Percentiles rank a stretch among this genome's conserved stretches.
Conservation (phyloP, 2,113 vertebrate species). For the Sterna hirundo region DNA sequence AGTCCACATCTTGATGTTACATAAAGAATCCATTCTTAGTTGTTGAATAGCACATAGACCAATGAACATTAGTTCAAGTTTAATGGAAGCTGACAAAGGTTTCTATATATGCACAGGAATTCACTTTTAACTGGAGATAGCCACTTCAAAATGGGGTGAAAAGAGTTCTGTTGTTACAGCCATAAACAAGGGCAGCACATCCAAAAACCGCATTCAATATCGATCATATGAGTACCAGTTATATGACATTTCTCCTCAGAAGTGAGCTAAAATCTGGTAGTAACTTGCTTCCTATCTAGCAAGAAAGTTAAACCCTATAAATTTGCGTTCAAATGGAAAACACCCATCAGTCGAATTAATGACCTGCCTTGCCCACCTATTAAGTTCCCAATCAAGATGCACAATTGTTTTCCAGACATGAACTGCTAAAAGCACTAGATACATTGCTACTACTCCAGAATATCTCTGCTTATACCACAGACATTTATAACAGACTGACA, state of each 20-base stretch:
- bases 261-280: not conserved
- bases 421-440: not conserved
- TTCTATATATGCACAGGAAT: not conserved
- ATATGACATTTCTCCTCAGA: not conserved
- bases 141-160: not conserved
- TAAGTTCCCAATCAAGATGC: not conserved
- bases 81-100: not conserved
- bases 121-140: not conserved
- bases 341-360: not conserved
- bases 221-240: not conserved
- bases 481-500: rapidly evolving
- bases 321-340: not conserved
- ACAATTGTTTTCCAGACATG: not conserved
- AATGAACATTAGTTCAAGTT: not conserved
- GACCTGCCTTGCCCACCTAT: not conserved
- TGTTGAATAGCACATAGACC: not conserved
- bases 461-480: rapidly evolving
- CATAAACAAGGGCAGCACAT: not conserved
- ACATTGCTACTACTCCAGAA: not conserved
- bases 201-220: not conserved
- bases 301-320: not conserved
- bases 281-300: not conserved
- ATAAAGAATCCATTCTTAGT: not conserved
- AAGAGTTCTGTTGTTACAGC: not conserved
- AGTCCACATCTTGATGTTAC: not conserved